Evolutionary conservation across 2,888 invertebrate genomes (phyloP), one percentile per base, ranked within the genome.

Genomic region (Meiosimyza platycephala): DNA sequence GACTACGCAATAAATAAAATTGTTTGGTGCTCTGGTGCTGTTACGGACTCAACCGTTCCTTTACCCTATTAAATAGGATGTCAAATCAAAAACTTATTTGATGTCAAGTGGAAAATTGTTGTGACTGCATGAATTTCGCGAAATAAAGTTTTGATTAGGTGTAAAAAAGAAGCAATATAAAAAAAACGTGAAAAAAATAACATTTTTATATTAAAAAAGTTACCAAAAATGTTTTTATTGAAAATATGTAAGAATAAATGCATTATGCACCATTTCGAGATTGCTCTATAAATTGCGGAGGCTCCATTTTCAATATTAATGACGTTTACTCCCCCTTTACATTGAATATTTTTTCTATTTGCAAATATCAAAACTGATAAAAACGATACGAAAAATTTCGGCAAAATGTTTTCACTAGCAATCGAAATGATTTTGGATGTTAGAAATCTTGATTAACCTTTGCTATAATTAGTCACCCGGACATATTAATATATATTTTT

Each of bases 291-390:
- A 68, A 54, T 51, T 73, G 7, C 72, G 72, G 72, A 73, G 62
- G 40, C 64, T 15, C 52, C 67, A 51, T 68, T 68, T 51, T 65
- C 50, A n/a, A 18, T 72, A 28, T 57, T 65, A 71, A 71, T 77
- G 74, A 73, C 75, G 74, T 74, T 78, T 75, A 76, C 78, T 74
- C 78, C 78, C 76, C 78, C 76, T 78, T 76, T 76, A 66, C 75
- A 7, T 40, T 7, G 40, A 40, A 28, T 40, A 4, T 40, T 40
- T 40, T 40, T 2, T n/a, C n/a, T 40, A 9, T 9, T 40, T 40
- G 9, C 9, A 6, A 40, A 40, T 7, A 40, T 40, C 1, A 40
- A 40, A 9, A 40, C 9, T 40, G 40, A 40, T 40, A 40, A 40
- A 40, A 40, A 28, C 3, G 28, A 28, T 28, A 3, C 40, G 40